phyloP scores from a whole-genome alignment of 2,113 vertebrate species.

The Emydocephalus ijimae region DNA sequence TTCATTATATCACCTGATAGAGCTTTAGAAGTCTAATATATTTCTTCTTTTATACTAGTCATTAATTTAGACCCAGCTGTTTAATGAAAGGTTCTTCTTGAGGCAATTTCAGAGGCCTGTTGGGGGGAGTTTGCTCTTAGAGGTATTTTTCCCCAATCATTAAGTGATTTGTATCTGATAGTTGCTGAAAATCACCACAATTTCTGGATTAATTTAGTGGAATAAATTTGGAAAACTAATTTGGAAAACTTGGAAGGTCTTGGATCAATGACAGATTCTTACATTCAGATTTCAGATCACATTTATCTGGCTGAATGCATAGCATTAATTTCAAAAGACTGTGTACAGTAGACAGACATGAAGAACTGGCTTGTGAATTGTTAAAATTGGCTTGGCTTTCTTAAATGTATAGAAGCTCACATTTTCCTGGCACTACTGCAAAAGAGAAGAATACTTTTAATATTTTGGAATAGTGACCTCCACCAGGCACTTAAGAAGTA shows the following conservation, averaged over 20 bases:
- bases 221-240: background rate
- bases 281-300: background rate
- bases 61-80: background rate
- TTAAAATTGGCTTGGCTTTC: constrained; percentile 47
- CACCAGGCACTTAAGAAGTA: constrained; percentile 54
- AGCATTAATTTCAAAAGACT: constrained; percentile 6
- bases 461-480: constrained; percentile 57
- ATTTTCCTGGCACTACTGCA: constrained; percentile 40
- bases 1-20: background rate
- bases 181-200: background rate
- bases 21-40: background rate
- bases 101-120: too few species aligned
- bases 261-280: background rate
- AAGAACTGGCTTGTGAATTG: background rate
- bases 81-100: background rate
- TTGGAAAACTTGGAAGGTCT: background rate
- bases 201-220: background rate
- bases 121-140: background rate
- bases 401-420: constrained; percentile 42
- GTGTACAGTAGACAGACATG: constrained; percentile 10
- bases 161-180: background rate
- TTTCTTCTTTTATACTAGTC: background rate
- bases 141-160: background rate
- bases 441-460: constrained; percentile 52
- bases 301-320: background rate